Evolutionary conservation across 1,140 invertebrate species (phyloP), one percentile per base, ranked within the genome.

Genomic region (Gryon sp.): DNA sequence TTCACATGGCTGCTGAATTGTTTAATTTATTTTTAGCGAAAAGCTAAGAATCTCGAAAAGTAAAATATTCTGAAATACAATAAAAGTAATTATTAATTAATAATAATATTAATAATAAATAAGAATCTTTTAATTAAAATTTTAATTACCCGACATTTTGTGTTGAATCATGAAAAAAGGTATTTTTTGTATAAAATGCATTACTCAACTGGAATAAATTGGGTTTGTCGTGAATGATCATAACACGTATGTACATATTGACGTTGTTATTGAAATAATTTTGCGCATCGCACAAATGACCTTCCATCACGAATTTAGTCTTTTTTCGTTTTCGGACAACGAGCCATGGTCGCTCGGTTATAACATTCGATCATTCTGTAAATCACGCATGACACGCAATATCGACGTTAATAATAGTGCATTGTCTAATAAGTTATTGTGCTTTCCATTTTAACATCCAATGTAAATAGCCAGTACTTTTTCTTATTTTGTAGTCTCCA

Each of bases 111-210:
- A n/a, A n/a, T n/a, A n/a, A n/a, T n/a, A n/a, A n/a, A n/a, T n/a
- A n/a, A n/a, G n/a, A n/a, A n/a, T n/a, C n/a, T n/a, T n/a, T n/a
- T n/a, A n/a, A n/a, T n/a, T n/a, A n/a, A n/a, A n/a, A n/a, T n/a
- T n/a, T n/a, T n/a, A n/a, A n/a, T n/a, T n/a, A n/a, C n/a, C n/a
- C n/a, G n/a, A n/a, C n/a, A n/a, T n/a, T n/a, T n/a, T n/a, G n/a
- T 28, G 22, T 41, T 55, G 52, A 36, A 34, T 30, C 28, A 55
- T 55, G 18, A 55, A 28, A 22, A 41, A 41, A 41, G 36, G 52
- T 11, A 55, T 19, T 28, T 41, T 55, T 41, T n/a, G n/a, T n/a
- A n/a, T n/a, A n/a, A n/a, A n/a, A n/a, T n/a, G n/a, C n/a, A 34
- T 53, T 55, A 28, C 52, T 55, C 15, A 20, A 2, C 22, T 11